These are phyloP conservation scores for Nasonovia ribisnigri DNA, from an alignment of 2,888 invertebrate genomes.

Conservation along the genomic window DNA sequence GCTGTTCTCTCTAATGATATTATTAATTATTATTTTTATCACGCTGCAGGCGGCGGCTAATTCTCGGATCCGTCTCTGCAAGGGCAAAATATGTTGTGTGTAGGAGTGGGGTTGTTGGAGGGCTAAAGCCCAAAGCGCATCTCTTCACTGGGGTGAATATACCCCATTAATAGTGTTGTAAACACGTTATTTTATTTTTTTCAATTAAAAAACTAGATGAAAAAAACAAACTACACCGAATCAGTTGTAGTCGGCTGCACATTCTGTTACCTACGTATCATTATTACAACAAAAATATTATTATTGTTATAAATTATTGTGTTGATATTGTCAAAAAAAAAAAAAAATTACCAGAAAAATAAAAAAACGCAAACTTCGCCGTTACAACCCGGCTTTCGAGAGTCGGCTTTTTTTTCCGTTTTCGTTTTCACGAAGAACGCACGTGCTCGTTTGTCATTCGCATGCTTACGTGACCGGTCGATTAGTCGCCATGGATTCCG, in stretches of 20 bases:
- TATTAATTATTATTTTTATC: not conserved
- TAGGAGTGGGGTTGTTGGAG: not conserved
- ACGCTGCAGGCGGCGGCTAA: not conserved
- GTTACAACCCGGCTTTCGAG: not conserved
- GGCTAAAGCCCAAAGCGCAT: not conserved
- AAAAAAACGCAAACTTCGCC: not conserved
- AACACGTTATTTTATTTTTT: not conserved
- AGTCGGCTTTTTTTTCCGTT: not conserved
- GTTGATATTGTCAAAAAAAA: not conserved
- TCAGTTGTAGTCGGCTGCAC: not conserved
- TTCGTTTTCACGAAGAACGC: constrained; percentile 33
- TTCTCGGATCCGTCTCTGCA: not conserved
- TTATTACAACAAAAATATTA: not conserved
- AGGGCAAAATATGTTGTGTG: not conserved
- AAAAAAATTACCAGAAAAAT: not conserved
- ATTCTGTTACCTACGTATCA: too few relatives aligned
- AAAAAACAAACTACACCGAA: not conserved
- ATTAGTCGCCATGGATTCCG: constrained; percentile 62
- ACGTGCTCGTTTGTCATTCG: constrained; percentile 61
- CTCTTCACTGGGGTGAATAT: not conserved
- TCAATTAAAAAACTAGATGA: too few relatives aligned
- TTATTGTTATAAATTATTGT: not conserved
- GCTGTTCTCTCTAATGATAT: not conserved
- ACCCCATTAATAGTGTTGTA: not conserved
- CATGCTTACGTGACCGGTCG: constrained; percentile 62